phyloP scores from a whole-genome alignment of 2,113 vertebrate species.

The Lophius piscatorius region DNA sequence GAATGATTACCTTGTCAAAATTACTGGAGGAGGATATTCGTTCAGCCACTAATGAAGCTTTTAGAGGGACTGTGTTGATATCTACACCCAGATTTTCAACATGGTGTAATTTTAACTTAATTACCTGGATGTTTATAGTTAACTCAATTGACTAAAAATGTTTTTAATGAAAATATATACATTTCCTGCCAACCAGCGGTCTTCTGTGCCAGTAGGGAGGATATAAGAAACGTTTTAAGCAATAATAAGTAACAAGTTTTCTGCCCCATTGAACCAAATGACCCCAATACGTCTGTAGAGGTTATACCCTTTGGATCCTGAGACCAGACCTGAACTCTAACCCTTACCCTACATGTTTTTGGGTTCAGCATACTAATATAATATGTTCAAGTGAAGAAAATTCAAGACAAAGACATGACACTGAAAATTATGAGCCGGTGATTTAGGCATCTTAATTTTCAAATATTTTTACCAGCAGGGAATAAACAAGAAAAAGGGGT shows the following conservation, averaged over 20 bases:
- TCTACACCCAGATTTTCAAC: constrained; percentile 6
- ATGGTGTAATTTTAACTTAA: constrained; percentile 21
- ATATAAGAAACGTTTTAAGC: constrained; percentile 1
- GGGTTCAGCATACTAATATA: too few species aligned
- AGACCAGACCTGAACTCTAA: too few species aligned
- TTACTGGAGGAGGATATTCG: constrained; percentile 33
- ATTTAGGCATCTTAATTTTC: too few species aligned
- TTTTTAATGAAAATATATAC: constrained; percentile 32
- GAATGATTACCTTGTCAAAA: constrained; percentile 64
- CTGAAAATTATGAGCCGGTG: too few species aligned
- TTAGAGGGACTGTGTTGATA: background rate
- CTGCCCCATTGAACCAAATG: background rate
- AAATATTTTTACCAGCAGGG: too few species aligned
- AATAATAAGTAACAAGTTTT: background rate
- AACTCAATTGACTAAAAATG: constrained; percentile 16
- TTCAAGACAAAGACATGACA: too few species aligned
- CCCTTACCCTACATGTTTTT: too few species aligned
- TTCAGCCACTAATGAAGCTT: constrained; percentile 52
- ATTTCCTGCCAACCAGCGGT: constrained; percentile 1
- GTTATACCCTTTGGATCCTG: too few species aligned
- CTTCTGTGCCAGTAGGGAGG: background rate
- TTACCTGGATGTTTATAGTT: constrained; percentile 27
- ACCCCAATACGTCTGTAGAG: too few species aligned
- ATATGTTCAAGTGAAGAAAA: too few species aligned
- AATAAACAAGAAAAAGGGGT: too few species aligned